Evolutionary conservation across 2,888 invertebrate genomes (phyloP), one percentile per base, ranked within the genome.

Genomic region (Drosophila gaucha): DNA sequence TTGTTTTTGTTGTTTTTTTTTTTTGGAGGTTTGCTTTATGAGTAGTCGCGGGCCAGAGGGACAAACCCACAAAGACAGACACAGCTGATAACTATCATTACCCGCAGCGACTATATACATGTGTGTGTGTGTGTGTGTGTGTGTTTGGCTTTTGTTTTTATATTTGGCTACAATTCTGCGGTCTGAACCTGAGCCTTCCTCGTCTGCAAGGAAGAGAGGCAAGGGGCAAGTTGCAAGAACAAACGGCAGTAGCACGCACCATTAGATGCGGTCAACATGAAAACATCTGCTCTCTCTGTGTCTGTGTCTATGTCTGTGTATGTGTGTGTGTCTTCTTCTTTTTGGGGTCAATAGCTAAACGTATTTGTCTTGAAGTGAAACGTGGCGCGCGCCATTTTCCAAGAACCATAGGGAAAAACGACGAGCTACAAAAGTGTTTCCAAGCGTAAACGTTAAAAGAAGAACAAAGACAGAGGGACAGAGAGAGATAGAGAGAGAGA

Each of bases 171-270:
- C 35, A 74, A 35, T 67, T 67, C 58, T 83, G 80, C 69, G 86
- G 83, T 78, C 50, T 55, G 24, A 56, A 28, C 35, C 52, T 49
- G 54, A 69, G 64, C 30, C 66, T 28, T 6, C 60, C 20, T 16
- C 35, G 35, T 49, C 49, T 35, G 31, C 62, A 43, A 57, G 54
- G 20, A n/a, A n/a, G n/a, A n/a, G n/a, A n/a, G 47, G 47, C 56
- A 74, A 55, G 41, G 6, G 50, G 76, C 65, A 65, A 49, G 64
- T 66, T 44, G 67, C 69, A 72, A 64, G 65, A 76, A 60, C 77
- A 82, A 74, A 79, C 71, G 76, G 75, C 90, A 84, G 90, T 90
- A 89, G 90, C 90, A 90, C 90, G 90, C 90, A 89, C 90, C 90
- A 90, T 90, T 90, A 90, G 90, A 89, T 89, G 90, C 87, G 90